A percentile compares a stretch with the other conserved stretches of the same genome.
Conservation (phyloP, 35 echinoderm and acorn worm species). For the Nesometra sesokonis region DNA sequence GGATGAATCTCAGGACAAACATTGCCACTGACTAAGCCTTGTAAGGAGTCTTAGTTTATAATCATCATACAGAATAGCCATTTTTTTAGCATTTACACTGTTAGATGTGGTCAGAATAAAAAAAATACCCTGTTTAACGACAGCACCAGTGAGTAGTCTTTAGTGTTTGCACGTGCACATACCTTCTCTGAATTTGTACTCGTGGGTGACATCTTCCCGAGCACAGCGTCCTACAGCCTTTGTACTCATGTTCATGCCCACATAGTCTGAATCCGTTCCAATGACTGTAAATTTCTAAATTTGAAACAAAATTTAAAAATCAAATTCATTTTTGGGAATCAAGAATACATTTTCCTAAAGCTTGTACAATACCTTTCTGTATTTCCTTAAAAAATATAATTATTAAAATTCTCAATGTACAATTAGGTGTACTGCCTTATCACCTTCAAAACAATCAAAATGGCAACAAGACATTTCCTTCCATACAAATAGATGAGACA, state of each 20-base stretch:
- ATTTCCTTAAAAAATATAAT: no score
- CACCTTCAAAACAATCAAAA: no score
- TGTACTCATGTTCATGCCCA: slow-evolving; percentile 81
- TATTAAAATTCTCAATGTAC: no score
- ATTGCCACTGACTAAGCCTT: no score
- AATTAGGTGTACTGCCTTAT: no score
- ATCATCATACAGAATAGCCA: no score
- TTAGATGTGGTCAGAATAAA: neutral
- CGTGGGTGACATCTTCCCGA: slow-evolving; percentile 70
- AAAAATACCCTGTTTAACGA: neutral
- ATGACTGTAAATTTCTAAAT: slow-evolving; percentile 23
- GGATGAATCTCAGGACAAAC: no score
- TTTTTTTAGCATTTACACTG: neutral
- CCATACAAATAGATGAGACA: no score
- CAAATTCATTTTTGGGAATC: neutral
- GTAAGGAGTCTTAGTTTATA: no score
- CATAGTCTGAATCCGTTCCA: slow-evolving; percentile 42
- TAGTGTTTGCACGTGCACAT: neutral
- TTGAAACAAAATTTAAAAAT: neutral
- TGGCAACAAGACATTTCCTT: no score
- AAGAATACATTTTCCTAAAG: neutral
- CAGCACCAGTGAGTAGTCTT: no score
- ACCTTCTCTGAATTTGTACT: slow-evolving; percentile 93
- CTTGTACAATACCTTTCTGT: no score
- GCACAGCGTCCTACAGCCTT: slow-evolving; percentile 43